These are phyloP conservation scores for Lytechinus pictus DNA, from an alignment of 35 echinoderm and acorn worm species.

Conservation along the genomic window DNA sequence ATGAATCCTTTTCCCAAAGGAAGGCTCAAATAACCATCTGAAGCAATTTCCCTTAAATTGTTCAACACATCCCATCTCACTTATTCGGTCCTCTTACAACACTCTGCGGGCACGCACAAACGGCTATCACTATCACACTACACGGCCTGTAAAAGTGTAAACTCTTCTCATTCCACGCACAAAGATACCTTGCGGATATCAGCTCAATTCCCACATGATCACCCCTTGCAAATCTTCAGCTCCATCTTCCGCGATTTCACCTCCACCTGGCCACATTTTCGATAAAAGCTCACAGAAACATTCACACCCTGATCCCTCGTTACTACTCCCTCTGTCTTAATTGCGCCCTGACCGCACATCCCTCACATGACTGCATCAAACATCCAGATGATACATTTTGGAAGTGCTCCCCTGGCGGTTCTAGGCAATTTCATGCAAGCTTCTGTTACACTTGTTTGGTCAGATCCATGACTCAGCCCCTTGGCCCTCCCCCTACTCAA, in stretches of 20 bases:
- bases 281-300: background rate
- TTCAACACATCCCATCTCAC: slow-evolving; percentile 10
- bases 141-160: background rate
- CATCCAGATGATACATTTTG: slow-evolving; percentile 17
- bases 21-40: background rate
- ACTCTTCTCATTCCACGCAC: background rate
- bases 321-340: background rate
- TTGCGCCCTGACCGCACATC: background rate
- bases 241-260: background rate
- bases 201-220: background rate
- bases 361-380: background rate
- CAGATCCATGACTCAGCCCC: background rate
- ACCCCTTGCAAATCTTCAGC: background rate
- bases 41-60: slow-evolving; percentile 5
- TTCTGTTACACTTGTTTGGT: slow-evolving; percentile 19
- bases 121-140: background rate
- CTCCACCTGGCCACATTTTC: background rate
- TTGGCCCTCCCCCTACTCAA: background rate
- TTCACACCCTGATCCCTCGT: background rate
- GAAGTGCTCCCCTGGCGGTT: background rate
- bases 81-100: slow-evolving; percentile 11
- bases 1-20: background rate
- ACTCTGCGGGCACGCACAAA: background rate
- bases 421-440: background rate
- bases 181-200: background rate